Evolutionary conservation across 2,888 invertebrate genomes (phyloP).

Genomic region (Ornithoptera alexandrae): DNA sequence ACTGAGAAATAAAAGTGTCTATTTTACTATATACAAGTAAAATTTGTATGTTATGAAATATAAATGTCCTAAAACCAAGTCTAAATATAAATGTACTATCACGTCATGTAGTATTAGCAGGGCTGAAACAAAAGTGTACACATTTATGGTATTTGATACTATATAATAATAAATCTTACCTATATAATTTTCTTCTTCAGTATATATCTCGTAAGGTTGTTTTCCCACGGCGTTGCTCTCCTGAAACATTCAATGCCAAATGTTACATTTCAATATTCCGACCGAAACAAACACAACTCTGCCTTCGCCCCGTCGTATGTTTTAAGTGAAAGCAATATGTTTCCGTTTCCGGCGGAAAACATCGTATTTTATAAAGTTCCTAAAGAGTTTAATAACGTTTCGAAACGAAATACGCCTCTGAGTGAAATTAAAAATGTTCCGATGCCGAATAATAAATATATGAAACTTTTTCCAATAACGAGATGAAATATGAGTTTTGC

Average conservation of each 20-base stretch:
- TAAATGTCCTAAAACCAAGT: too few species aligned
- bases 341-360: constrained; percentile 24
- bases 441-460: constrained; percentile 20
- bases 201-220: constrained; percentile 44
- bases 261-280: constrained; percentile 74
- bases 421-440: constrained; percentile 31
- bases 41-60: too few species aligned
- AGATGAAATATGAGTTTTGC: constrained; percentile 12
- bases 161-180: constrained; percentile 43
- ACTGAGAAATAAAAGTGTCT: too few species aligned
- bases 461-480: constrained; percentile 22
- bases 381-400: constrained; percentile 33
- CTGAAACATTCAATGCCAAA: constrained; percentile 64
- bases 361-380: constrained; percentile 29
- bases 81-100: too few species aligned
- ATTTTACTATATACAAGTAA: too few species aligned
- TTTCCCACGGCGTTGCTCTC: constrained; percentile 44
- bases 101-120: not conserved
- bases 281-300: constrained; percentile 61
- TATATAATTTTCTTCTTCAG: constrained; percentile 41
- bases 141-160: too few species aligned
- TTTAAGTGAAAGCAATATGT: constrained; percentile 50
- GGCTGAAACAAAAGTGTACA: not conserved
- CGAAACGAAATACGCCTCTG: constrained; percentile 26
- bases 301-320: constrained; percentile 50